Conservation (phyloP, 1,140 invertebrate species). For the Drosophila elegans region DNA sequence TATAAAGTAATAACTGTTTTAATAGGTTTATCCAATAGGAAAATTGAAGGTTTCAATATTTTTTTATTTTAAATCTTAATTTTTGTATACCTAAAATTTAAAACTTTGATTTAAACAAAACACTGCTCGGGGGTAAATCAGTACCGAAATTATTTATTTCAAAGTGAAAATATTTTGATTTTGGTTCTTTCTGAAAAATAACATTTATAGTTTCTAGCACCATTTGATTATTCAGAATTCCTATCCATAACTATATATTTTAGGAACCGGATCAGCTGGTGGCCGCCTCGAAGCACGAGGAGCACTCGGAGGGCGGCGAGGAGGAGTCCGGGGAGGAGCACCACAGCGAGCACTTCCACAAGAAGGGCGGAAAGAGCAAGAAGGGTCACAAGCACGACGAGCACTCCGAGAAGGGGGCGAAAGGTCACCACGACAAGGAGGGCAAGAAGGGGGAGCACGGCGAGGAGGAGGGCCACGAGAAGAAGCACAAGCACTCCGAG, state of each 20-base stretch:
- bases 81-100: too few species aligned
- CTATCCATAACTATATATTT: neutral
- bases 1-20: too few species aligned
- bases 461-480: conserved; percentile 90
- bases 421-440: conserved; percentile 90
- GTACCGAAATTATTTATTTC: too few species aligned
- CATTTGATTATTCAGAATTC: neutral
- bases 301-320: conserved; percentile 78
- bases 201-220: too few species aligned
- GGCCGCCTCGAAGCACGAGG: conserved; percentile 74
- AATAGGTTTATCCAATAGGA: too few species aligned
- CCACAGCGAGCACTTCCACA: conserved; percentile 86
- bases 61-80: too few species aligned
- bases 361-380: conserved; percentile 87
- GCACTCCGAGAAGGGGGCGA: conserved; percentile 85
- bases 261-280: conserved; percentile 63
- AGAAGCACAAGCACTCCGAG: conserved; percentile 91
- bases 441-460: conserved; percentile 89
- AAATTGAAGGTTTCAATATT: too few species aligned
- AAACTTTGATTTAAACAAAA: too few species aligned
- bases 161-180: too few species aligned
- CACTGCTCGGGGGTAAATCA: too few species aligned
- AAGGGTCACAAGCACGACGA: conserved; percentile 79
- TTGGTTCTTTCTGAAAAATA: too few species aligned
- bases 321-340: conserved; percentile 87